Base-by-base conservation (phyloP, 2,888 invertebrate species). In the Myopa testacea region DNA sequence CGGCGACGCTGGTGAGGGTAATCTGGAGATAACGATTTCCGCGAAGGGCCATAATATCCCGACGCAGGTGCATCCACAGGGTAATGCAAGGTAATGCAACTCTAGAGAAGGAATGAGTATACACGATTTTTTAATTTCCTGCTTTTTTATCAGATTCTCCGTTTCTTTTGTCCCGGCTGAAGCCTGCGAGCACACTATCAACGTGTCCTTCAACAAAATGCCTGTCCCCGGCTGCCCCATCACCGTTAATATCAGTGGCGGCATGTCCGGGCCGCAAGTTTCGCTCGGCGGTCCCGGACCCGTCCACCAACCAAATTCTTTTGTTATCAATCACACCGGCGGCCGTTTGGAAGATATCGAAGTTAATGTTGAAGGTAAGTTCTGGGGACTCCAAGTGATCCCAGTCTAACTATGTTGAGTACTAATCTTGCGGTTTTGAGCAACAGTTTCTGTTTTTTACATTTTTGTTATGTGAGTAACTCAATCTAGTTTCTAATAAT, bases 141-240 rank as follows among this genome's bases (percentile, higher is more conserved):
- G 8, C 40, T n/a, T 5, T 68, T 14, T 16, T n/a, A n/a, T 50
- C 67, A 93, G 96, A 86, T 99, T 99, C 90, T 95, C 97, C 81
- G 99, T 99, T 78, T 97, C 98, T 84, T 99, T 99, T 89, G 94
- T 97, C 81, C 98, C 99, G 74, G 95, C 96, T 50, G 96, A 97
- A 89, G 94, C 96, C 55, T 96, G 96, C 87, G 95, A 97, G 88
- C 98, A 99, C 90, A 93, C 96, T 79, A 96, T 99, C 84, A 97
- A 97, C 91, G 98, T 99, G 80, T 97, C 97, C 79, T 99, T 99
- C 90, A 99, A 99, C 90, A 97, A 98, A 91, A 92, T 91, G 91
- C 92, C 94, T 71, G 93, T 95, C 37, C 93, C 94, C 75, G 97
- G 97, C 79, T 97, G 97, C 88, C 98, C 98, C n/a, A 94, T 98